Evolutionary conservation across 2,113 vertebrate species (phyloP).

Genomic region (Hyaena hyaena): DNA sequence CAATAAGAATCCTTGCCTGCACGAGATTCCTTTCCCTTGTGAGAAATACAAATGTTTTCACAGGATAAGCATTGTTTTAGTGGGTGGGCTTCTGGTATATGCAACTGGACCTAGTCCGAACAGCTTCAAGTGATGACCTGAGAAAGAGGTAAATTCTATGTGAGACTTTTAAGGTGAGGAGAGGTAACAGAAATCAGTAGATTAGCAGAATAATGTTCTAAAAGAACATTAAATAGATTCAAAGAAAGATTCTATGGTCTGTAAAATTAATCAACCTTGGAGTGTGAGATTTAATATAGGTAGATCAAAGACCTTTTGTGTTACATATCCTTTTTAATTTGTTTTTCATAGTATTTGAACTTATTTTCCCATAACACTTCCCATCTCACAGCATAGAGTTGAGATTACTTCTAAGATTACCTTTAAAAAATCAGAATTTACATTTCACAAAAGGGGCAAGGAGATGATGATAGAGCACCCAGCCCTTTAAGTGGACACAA

Average conservation of each 20-base stretch:
- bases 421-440: constrained; percentile 30
- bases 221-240: neutral
- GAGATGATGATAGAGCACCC: neutral
- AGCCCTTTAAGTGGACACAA: neutral
- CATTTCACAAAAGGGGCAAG: neutral
- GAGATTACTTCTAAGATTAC: neutral
- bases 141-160: neutral
- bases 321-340: neutral
- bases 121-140: neutral
- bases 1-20: neutral
- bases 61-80: neutral
- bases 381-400: neutral
- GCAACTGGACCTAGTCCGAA: neutral
- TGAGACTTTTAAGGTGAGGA: neutral
- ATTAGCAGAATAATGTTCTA: neutral
- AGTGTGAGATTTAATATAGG: neutral
- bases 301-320: neutral
- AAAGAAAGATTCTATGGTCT: neutral
- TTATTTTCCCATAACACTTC: neutral
- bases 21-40: neutral
- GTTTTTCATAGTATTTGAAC: neutral
- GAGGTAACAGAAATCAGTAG: neutral
- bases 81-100: neutral
- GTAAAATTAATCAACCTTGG: neutral
- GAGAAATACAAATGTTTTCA: neutral